Evolutionary conservation across 2,888 invertebrate genomes (phyloP).

Genomic region (Opisthograptis luteolata): DNA sequence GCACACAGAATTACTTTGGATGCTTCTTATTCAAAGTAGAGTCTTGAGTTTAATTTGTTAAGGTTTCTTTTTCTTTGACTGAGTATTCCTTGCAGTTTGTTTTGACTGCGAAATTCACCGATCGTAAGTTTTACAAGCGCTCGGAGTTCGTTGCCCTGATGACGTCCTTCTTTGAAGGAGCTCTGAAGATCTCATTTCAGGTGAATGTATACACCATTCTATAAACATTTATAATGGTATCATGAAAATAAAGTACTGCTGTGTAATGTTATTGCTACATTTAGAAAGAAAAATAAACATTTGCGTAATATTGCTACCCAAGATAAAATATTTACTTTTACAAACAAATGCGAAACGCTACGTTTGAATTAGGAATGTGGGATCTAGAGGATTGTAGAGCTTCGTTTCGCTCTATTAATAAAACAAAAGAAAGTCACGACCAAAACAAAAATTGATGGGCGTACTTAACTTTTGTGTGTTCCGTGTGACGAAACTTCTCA

Average conservation of each 20-base stretch:
- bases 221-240: conserved; percentile 10
- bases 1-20: conserved; percentile 16
- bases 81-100: conserved; percentile 50
- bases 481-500: conserved; percentile 45
- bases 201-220: conserved; percentile 25
- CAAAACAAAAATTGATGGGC: conserved; percentile 20
- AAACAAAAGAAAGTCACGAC: conserved; percentile 10
- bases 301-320: conserved; percentile 6
- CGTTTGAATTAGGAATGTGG: too few species aligned
- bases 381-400: not conserved
- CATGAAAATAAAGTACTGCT: conserved; percentile 14
- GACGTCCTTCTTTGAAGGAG: conserved; percentile 61
- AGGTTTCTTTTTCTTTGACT: conserved; percentile 39
- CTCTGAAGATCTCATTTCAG: conserved; percentile 45
- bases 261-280: conserved; percentile 15
- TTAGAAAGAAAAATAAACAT: conserved; percentile 14
- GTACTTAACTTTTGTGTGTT: conserved; percentile 36
- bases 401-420: conserved; percentile 15
- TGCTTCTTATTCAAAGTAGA: conserved; percentile 33
- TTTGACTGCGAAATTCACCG: conserved; percentile 74
- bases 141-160: conserved; percentile 64
- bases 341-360: not conserved
- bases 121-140: conserved; percentile 64
- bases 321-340: not conserved
- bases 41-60: conserved; percentile 28